A percentile compares a stretch with the other conserved stretches of the same genome.
Evolutionary conservation across 64 coral and sea anemone genomes (phyloP).

Genomic region (Stichodactyla helianthus): DNA sequence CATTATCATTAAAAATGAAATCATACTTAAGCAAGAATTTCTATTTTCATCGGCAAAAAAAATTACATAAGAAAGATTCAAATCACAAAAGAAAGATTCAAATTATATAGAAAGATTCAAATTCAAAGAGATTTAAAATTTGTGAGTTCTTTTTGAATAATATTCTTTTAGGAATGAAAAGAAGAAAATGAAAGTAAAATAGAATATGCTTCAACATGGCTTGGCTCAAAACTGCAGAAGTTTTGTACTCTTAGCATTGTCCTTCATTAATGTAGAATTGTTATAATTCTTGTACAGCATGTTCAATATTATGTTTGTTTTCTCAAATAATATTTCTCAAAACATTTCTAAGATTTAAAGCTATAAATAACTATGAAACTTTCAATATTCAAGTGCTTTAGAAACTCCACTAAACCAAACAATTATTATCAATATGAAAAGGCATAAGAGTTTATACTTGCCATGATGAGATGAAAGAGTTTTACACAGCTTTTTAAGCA

Average conservation of each 20-base stretch:
- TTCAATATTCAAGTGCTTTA: background rate
- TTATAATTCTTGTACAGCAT: too few relatives aligned
- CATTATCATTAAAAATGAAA: background rate
- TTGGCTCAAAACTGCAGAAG: too few relatives aligned
- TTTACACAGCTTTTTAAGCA: background rate
- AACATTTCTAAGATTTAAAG: background rate
- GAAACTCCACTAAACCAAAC: background rate
- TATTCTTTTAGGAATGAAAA: too few relatives aligned
- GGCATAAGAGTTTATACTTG: background rate
- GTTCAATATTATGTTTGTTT: too few relatives aligned
- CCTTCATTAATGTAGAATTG: too few relatives aligned
- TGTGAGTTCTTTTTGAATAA: too few relatives aligned
- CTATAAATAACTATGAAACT: background rate
- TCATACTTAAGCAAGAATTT: background rate
- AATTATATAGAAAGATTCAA: background rate
- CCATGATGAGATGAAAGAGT: background rate
- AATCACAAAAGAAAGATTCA: background rate
- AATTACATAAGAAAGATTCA: background rate
- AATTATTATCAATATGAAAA: background rate
- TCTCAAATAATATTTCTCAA: too few relatives aligned
- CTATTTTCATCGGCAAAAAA: background rate
- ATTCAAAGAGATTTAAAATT: background rate
- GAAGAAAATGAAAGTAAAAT: background rate
- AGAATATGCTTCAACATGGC: background rate
- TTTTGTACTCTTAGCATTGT: too few relatives aligned